phyloP scores from a whole-genome alignment of 2,113 vertebrate genomes.

The Sterna hirundo region DNA sequence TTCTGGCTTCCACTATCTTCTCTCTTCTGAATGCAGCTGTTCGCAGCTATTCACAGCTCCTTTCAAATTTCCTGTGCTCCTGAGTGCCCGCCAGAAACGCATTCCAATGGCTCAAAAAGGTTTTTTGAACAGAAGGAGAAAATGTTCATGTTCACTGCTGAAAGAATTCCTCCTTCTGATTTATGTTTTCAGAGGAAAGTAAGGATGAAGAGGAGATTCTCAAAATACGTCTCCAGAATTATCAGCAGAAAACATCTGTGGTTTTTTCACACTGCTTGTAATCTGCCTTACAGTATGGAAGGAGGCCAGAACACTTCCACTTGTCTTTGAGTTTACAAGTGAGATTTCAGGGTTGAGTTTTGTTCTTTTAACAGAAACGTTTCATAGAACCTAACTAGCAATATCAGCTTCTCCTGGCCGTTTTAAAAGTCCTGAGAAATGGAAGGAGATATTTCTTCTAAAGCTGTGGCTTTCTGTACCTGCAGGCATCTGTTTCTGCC shows the following conservation, averaged over 20 bases:
- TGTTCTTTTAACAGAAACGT: neutral
- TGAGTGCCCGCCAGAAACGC: slow-evolving; percentile 34
- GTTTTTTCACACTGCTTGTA: neutral
- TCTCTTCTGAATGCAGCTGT: neutral
- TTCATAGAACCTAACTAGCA: neutral
- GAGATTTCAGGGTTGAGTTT: neutral
- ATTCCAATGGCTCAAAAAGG: slow-evolving; percentile 3
- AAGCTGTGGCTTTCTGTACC: neutral
- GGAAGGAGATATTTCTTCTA: neutral
- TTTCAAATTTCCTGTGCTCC: slow-evolving; percentile 46
- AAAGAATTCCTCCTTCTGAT: slow-evolving; percentile 28
- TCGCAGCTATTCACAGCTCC: slow-evolving; percentile 48
- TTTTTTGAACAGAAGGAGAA: neutral
- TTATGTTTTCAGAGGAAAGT: neutral
- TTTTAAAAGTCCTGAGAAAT: neutral
- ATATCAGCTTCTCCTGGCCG: neutral
- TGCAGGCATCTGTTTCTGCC: neutral
- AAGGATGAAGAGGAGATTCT: neutral
- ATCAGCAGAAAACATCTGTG: neutral
- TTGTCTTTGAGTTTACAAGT: neutral
- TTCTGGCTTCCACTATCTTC: neutral
- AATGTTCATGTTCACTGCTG: neutral
- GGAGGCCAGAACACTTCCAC: neutral
- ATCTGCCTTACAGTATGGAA: neutral
- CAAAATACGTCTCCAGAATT: neutral